These are phyloP conservation scores for Trichonephila clavata DNA, from an alignment of 1,140 invertebrate genomes.

Conservation along the genomic window DNA sequence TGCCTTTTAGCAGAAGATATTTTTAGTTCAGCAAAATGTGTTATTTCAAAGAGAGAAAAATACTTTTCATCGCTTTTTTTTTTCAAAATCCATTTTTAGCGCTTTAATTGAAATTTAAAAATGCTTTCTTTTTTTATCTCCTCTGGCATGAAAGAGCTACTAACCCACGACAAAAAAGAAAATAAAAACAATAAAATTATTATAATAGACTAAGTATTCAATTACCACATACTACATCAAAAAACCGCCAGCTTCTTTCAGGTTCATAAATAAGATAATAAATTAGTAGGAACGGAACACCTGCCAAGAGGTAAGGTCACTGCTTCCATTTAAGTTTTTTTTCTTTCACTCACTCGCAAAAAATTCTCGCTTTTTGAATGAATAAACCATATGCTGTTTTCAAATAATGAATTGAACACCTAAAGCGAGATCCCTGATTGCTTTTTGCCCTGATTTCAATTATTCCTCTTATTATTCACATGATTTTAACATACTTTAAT, in stretches of 20 bases:
- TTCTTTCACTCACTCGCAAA: neutral
- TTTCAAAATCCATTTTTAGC: too few species aligned
- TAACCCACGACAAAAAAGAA: too few species aligned
- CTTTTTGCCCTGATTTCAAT: neutral
- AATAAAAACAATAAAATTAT: too few species aligned
- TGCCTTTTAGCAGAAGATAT: too few species aligned
- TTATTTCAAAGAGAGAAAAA: too few species aligned
- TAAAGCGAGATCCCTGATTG: neutral
- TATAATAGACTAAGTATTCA: too few species aligned
- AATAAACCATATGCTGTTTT: neutral
- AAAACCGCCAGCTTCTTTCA: neutral
- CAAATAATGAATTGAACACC: neutral
- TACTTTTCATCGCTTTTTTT: too few species aligned
- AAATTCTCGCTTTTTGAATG: neutral
- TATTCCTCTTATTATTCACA: neutral
- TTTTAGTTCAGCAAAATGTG: too few species aligned
- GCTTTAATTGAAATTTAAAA: too few species aligned
- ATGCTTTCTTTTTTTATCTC: too few species aligned
- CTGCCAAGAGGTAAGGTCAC: constrained; percentile 15
- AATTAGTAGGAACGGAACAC: constrained; percentile 17
- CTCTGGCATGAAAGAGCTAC: too few species aligned
- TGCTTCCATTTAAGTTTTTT: constrained; percentile 6
- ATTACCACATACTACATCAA: too few species aligned
- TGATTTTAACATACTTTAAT: neutral
- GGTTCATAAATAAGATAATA: constrained; percentile 4